Conservation (phyloP, 2,797 vertebrate genomes). For the Amblyopsis hoosieri region DNA sequence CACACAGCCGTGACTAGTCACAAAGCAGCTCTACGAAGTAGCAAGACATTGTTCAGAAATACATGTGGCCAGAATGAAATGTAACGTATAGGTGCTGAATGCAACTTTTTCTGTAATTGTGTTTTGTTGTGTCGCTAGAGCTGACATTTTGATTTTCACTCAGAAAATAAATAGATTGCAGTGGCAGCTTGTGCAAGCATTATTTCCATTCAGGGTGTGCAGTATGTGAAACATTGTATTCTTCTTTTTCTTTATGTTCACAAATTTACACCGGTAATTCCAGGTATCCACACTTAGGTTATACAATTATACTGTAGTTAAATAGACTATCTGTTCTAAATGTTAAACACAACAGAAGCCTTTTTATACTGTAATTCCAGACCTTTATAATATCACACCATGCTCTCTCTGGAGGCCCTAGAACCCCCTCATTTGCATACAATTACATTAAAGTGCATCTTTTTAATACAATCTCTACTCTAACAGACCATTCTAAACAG, state of each 20-base stretch:
- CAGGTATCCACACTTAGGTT: no score
- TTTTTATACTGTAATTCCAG: no score
- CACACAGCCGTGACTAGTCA: slow-evolving; percentile 8
- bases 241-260: no score
- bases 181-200: no score
- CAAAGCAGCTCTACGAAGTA: neutral
- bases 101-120: neutral
- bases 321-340: no score
- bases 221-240: no score
- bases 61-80: no score
- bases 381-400: slow-evolving; percentile 35
- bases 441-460: slow-evolving; percentile 40
- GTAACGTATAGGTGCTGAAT: neutral
- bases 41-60: slow-evolving; percentile 2
- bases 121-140: neutral
- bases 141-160: neutral
- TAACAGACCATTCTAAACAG: slow-evolving; percentile 8
- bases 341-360: no score
- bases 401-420: slow-evolving; percentile 11
- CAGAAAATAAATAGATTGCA: neutral
- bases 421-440: slow-evolving; percentile 35
- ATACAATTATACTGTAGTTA: no score
- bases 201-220: no score
- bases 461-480: slow-evolving; percentile 12
- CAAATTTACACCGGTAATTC: no score